Conservation (phyloP, 2,888 invertebrate genomes). For the Ametastegia equiseti region DNA sequence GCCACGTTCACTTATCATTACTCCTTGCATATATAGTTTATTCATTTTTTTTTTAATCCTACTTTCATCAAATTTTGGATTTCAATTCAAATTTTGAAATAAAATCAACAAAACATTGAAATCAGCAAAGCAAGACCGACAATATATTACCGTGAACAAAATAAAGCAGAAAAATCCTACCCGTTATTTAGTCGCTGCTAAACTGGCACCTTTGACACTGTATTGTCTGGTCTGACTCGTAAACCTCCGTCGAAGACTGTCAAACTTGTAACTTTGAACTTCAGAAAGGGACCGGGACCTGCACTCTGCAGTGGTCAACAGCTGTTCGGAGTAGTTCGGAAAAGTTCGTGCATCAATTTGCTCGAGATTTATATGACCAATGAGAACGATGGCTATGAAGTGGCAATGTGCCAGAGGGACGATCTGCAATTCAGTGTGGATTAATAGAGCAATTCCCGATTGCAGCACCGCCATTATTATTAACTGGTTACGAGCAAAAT, state of each 20-base stretch:
- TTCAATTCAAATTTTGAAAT: background rate
- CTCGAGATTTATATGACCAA: background rate
- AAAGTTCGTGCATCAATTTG: constrained; percentile 15
- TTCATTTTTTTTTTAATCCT: background rate
- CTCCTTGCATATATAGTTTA: too few relatives aligned
- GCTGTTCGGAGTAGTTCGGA: background rate
- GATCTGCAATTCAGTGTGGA: background rate
- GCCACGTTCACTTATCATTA: background rate
- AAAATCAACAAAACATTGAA: background rate
- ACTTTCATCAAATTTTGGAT: too few relatives aligned
- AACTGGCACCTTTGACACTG: background rate
- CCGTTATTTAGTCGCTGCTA: background rate
- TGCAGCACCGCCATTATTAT: background rate
- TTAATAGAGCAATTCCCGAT: constrained; percentile 4
- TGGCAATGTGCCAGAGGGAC: background rate
- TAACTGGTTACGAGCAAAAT: background rate
- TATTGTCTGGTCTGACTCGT: background rate
- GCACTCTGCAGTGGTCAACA: background rate
- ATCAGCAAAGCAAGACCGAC: too few relatives aligned
- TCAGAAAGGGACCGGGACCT: background rate
- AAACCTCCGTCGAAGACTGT: background rate
- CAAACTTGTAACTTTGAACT: background rate
- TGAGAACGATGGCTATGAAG: background rate
- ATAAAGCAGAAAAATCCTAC: background rate
- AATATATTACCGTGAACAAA: background rate